These are phyloP conservation scores for Tipula unca DNA, from an alignment of 2,888 invertebrate genomes.

Conservation along the genomic window DNA sequence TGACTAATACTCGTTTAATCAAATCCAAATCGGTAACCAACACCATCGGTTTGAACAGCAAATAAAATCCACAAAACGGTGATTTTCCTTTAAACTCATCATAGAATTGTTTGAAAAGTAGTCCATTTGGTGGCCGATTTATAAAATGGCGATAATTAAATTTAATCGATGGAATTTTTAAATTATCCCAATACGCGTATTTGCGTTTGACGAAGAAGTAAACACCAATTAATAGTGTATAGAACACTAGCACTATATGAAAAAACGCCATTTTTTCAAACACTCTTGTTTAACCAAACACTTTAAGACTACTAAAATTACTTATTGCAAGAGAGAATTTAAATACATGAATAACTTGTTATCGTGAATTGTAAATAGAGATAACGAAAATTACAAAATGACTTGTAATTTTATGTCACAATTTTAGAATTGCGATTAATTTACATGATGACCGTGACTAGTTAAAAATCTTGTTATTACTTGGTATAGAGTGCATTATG, in stretches of 20 bases:
- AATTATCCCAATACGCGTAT: conserved; percentile 52
- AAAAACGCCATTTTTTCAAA: background rate
- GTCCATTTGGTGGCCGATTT: background rate
- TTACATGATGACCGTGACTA: too few relatives aligned
- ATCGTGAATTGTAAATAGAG: too few relatives aligned
- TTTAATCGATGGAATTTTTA: background rate
- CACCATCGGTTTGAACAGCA: conserved; percentile 22
- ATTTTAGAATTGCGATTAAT: too few relatives aligned
- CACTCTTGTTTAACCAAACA: background rate
- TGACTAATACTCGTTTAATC: conserved; percentile 32
- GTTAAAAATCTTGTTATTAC: too few relatives aligned
- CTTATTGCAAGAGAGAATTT: background rate
- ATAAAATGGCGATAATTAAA: background rate
- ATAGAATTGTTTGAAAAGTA: conserved; percentile 21
- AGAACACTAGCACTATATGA: background rate
- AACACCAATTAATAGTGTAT: background rate
- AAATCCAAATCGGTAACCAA: conserved; percentile 34
- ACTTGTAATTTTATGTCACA: too few relatives aligned
- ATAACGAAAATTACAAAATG: too few relatives aligned
- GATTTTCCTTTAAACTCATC: conserved; percentile 19
- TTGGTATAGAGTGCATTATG: too few relatives aligned
- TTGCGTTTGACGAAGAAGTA: background rate
- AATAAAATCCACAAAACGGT: conserved; percentile 24
- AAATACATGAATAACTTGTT: too few relatives aligned
- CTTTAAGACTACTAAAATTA: background rate